A percentile compares a stretch with the other conserved stretches of the same genome.
Conservation (phyloP, 2,888 invertebrate genomes). For the Globia sparganii region DNA sequence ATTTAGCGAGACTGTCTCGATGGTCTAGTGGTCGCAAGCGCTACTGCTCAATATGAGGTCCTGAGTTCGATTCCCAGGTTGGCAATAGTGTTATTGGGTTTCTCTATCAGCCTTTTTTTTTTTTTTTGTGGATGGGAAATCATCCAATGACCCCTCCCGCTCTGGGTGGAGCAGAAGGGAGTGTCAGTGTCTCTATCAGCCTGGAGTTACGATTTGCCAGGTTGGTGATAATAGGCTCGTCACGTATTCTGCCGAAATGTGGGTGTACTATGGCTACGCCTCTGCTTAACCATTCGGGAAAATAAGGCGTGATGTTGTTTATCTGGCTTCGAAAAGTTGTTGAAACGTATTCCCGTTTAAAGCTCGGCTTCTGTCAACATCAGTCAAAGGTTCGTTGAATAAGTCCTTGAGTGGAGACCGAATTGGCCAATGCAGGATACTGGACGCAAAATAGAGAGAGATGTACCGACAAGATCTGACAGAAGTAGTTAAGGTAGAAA, state of each 20-base stretch:
- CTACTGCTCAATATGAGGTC: not conserved
- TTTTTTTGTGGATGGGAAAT: too few relatives aligned
- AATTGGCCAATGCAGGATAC: not conserved
- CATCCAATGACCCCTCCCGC: too few relatives aligned
- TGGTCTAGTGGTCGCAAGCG: not conserved
- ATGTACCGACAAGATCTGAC: not conserved
- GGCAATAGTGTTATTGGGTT: not conserved
- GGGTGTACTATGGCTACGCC: too few relatives aligned
- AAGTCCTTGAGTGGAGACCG: not conserved
- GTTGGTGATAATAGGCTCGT: too few relatives aligned
- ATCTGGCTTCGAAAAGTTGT: constrained; percentile 1
- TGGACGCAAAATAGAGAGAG: not conserved
- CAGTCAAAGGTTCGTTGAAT: not conserved
- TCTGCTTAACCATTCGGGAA: not conserved
- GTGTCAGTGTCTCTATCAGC: too few relatives aligned
- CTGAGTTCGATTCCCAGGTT: not conserved
- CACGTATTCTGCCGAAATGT: too few relatives aligned
- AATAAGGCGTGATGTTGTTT: not conserved
- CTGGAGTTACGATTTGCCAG: too few relatives aligned
- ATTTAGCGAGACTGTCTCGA: not conserved
- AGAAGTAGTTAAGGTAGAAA: not conserved
- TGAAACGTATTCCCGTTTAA: not conserved
- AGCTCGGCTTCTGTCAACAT: not conserved
- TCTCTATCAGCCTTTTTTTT: too few relatives aligned
- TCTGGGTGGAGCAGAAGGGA: too few relatives aligned